Percentiles rank a stretch among this genome's conserved stretches.
These are phyloP conservation scores for Gonioctena quinquepunctata DNA, from an alignment of 1,140 invertebrate genomes.

Conservation along the genomic window DNA sequence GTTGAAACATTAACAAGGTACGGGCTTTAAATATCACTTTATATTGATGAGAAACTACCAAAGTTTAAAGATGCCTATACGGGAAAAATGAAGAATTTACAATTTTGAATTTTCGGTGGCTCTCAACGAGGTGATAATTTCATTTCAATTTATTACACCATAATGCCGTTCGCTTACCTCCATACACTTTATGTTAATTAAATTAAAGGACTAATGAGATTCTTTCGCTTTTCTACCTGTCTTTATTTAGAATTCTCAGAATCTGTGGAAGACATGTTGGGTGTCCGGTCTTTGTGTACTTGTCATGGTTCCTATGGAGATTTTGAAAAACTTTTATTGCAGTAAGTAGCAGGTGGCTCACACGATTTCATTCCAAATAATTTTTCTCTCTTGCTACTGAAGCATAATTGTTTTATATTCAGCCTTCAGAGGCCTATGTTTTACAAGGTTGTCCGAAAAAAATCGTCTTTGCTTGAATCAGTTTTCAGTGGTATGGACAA, in stretches of 20 bases:
- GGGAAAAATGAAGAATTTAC: constrained; percentile 20
- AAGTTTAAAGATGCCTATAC: background rate
- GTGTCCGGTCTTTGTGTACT: constrained; percentile 12
- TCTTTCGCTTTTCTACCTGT: constrained; percentile 29
- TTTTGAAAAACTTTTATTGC: background rate
- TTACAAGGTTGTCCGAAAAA: no score
- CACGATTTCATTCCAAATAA: no score
- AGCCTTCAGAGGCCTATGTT: no score
- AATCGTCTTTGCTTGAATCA: no score
- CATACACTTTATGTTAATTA: constrained; percentile 37
- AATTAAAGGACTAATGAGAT: constrained; percentile 38
- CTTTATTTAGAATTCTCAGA: constrained; percentile 34
- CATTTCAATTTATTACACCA: constrained; percentile 33
- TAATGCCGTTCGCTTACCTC: constrained; percentile 15
- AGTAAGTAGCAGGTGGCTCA: no score
- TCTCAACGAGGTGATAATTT: constrained; percentile 38
- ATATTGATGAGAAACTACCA: constrained; percentile 28
- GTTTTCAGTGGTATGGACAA: no score
- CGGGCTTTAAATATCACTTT: constrained; percentile 27
- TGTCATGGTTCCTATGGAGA: background rate
- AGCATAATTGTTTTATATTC: no score
- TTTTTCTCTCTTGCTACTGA: background rate
- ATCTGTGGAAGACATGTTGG: constrained; percentile 29
- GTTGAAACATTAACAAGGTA: constrained; percentile 28
- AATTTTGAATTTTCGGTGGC: constrained; percentile 35